Evolutionary conservation across 2,888 invertebrate genomes (phyloP), one percentile per base, ranked within the genome.

Genomic region (Creontiades dilutus): DNA sequence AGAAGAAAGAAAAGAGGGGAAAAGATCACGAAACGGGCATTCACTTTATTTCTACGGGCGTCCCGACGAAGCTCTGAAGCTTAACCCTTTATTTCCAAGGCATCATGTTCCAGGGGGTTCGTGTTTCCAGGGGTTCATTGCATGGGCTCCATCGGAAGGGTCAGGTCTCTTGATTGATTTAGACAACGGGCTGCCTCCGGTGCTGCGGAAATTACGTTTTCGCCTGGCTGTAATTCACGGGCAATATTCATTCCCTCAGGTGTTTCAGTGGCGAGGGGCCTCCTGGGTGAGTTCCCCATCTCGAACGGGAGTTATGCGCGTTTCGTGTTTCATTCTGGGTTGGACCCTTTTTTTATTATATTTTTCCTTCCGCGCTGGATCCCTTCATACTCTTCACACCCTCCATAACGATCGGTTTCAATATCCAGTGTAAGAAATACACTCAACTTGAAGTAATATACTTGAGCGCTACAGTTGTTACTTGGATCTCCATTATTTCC

Each of bases 1-100:
- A 48, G 23, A 48, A 48, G 84, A 28, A 52, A 55, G 52, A 52
- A 84, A 61, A 61, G 19, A 57, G 37, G 13, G 78, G 85, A n/a
- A 27, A 61, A 55, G 85, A 85, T 57, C 57, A 85, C 85, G n/a
- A n/a, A 85, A 57, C 46, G 57, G 61, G 85, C 57, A 85, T 61
- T 85, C 85, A 37, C 85, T 85, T 57, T 85, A 85, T 85, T 85
- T 57, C 85, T 57, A 85, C 61, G 23, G 85, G 16, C 78, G 46
- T 23, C 27, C 68, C 13, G 76, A 27, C 19, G 27, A 76, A 76
- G 37, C 27, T 37, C 28, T 27, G 76, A 76, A 37, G 76, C 78
- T n/a, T 37, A 19, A 16, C 78, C 78, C 78, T 78, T 47, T 47
- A 78, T 47, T 76, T 78, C 47, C 28, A 12, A n/a, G 78, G 47